Base-by-base conservation (phyloP, 2,888 invertebrate species). In the Phengaris alcon region DNA sequence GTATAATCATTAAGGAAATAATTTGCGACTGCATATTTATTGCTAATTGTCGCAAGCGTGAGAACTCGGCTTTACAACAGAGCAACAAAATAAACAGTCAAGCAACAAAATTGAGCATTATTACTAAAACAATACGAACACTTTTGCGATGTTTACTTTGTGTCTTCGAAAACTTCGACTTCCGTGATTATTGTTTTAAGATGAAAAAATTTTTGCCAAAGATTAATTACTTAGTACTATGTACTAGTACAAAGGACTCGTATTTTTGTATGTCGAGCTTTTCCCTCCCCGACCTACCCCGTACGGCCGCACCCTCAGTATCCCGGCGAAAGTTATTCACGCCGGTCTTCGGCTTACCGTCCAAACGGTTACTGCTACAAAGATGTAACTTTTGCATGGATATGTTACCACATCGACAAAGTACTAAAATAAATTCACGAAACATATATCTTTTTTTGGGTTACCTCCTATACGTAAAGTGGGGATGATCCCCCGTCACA, bases 11-110 rank as follows among this genome's bases (percentile, higher is more conserved):
- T 72, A 72, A 72, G 72, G 72, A 72, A 72, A 72, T 13, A 72
- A 72, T 54, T 35, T 52, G 72, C 72, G 54, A 22, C 13, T 72
- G 12, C 72, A 35, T 72, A 72, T 72, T 72, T 72, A 72, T 52
- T 22, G 12, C 72, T 72, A 52, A 72, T 54, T 72, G 72, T 54
- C 54, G 51, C 70, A 51, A 70, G 48, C 70, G 48, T 70, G 70
- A 70, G 70, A 70, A 70, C 70, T 10, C 22, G 6, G 10, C 51
- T 15, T 46, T 15, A 48, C 2, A 51, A 52, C 64, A 64, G 35
- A 64, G 35, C 10, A 35, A 64, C 35, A 5, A 64, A 35, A 64
- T 10, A 3, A 64, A 15, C 64, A 12, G 64, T 35, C 12, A 2
- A 13, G 8, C 44, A 13, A 12, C 64, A 13, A 13, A 64, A 44